Base-by-base conservation (phyloP, 2,797 vertebrate species). In the Thripadectes ignobilis region DNA sequence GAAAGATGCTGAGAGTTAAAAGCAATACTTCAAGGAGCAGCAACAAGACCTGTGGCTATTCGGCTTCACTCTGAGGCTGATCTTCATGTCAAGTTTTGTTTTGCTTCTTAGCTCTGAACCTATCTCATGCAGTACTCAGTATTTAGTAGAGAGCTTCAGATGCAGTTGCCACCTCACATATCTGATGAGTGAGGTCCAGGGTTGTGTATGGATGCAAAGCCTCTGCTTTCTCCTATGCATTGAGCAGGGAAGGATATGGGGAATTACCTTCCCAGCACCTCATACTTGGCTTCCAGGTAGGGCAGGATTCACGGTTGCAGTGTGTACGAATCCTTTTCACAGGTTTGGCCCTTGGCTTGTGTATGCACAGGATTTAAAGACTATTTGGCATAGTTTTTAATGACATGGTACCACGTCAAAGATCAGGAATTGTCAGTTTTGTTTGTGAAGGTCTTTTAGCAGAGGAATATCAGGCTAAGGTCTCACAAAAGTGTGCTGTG, bases 101-200 rank as follows among this genome's bases (percentile, higher is more conserved):
- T 65, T 58, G 10, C 45, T 82, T 69, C 27, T 43, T 63, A 10
- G 2, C 27, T 83, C 52, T 84, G 36, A 89, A 61, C 21, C 30
- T 14, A 43, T 43, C 49, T 73, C 23, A 34, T 8, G 18, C 3
- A 1, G 24, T 21, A 59, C 45, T 71, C 3, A 1, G 24, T 21
- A 59, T 39, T 71, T 62, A 27, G 13, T 16, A 34, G 52, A 76
- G 55, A 81, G 22, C n/a, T 82, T 79, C 43, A 34, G 18, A n/a
- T 11, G 7, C 6, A 29, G 54, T 29, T 79, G 27, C 23, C 4
- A 0, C 48, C 10, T 79, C 32, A 6, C 0, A 0, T 19, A 8
- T 77, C 45, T 1, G 1, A 10, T 59, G 23, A 54, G 20, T 39
- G 46, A 87, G 11, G 45, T 67, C 51, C 18, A 76, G 26, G 16